Evolutionary conservation across 2,888 invertebrate genomes (phyloP), one percentile per base, ranked within the genome.

Genomic region (Oxyscelio sp.): DNA sequence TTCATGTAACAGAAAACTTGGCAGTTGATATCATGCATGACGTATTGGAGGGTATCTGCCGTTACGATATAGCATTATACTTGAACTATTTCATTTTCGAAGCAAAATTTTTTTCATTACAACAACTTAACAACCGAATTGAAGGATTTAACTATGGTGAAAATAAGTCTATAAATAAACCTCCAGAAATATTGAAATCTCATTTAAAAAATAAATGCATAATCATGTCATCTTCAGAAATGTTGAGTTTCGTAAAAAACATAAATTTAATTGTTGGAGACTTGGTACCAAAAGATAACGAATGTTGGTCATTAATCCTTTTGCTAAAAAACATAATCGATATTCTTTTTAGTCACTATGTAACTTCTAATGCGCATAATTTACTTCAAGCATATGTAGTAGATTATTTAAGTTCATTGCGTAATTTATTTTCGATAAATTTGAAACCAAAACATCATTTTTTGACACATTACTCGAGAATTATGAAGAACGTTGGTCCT

Each of bases 111-210:
- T n/a, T n/a, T n/a, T n/a, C n/a, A n/a, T n/a, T n/a, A n/a, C n/a
- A n/a, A n/a, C n/a, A n/a, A n/a, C n/a, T n/a, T n/a, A 79, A 79
- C 22, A n/a, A 1, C 19, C 54, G 68, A 43, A 45, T 83, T 15
- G 54, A 52, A 1, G 54, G 43, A 21, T 84, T 80, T 75, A 24
- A 84, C 59, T 75, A 68, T 54, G 79, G 84, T 17, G 22, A 48
- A n/a, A 61, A 68, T 22, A 40, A 13, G 40, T 40, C 19, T 40
- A 34, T 58, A 22, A 75, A 79, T 48, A 81, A 74, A 68, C 73
- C 75, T 9, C 22, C 68, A 2, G 68, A 66, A 38, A 78, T 83
- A 50, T 13, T 38, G 15, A 15, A 59, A 34, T 19, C 1, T 13
- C 24, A 71, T 38, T 34, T 81, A 17, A 73, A 68, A 43, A 65